Conservation (phyloP, 2,113 vertebrate species). For the Marcusenius ussheri region DNA sequence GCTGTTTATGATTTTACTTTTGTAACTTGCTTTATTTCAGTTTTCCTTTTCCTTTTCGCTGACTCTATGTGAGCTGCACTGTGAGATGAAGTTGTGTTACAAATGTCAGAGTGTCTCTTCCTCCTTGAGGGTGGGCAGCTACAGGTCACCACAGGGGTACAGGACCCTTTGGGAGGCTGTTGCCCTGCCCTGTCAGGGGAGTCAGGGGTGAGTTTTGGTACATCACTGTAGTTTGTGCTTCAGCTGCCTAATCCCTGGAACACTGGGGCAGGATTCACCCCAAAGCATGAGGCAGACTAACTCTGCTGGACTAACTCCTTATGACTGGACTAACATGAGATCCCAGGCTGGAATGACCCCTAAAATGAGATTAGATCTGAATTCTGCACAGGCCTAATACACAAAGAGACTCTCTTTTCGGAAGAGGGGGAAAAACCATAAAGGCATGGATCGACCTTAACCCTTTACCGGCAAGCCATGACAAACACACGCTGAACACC, state of each 20-base stretch:
- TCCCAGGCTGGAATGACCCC: conserved; percentile 5
- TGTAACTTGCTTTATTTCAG: background rate
- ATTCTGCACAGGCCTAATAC: background rate
- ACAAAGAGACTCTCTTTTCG: background rate
- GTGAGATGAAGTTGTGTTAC: background rate
- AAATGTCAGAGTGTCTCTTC: conserved; percentile 33
- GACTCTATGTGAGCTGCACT: background rate
- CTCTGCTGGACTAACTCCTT: conserved; percentile 32
- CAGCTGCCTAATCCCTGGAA: conserved; percentile 15
- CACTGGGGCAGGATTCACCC: conserved; percentile 34
- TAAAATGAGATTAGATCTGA: background rate
- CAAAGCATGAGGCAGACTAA: conserved; percentile 27
- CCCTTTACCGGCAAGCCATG: background rate
- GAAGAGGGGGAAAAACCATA: background rate
- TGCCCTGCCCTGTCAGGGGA: conserved; percentile 25
- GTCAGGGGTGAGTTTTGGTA: conserved; percentile 55
- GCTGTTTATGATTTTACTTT: background rate
- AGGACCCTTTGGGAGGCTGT: conserved; percentile 34
- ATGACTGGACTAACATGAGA: background rate
- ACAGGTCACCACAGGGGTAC: conserved; percentile 47
- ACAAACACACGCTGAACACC: background rate
- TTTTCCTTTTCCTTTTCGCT: background rate
- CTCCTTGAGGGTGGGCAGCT: conserved; percentile 56
- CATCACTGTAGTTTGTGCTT: conserved; percentile 9
- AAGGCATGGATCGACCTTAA: background rate